Base-by-base conservation (phyloP, 1,140 invertebrate species). In the Platyscapa corneri region DNA sequence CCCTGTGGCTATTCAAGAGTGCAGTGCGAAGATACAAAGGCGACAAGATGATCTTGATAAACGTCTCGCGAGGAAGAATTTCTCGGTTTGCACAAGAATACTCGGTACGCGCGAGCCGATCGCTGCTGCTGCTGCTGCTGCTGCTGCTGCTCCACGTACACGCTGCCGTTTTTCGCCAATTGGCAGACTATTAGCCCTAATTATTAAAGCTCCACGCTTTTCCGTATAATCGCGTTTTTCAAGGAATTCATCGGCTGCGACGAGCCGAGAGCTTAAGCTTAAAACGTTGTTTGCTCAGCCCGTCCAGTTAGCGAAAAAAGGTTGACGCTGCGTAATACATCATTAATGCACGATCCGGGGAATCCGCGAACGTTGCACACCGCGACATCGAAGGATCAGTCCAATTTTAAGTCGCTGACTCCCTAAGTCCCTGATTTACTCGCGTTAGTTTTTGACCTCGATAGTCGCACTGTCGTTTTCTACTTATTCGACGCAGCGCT, bases 11-110 rank as follows among this genome's bases (percentile, higher is more conserved):
- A 83, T 83, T 83, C 82, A 83, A 72, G 80, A 81, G 79, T 32
- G 67, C 81, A 83, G 82, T 60, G 53, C 74, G 39, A 65, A 84
- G 83, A 79, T 84, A 84, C 76, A 84, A 84, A 84, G 76, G 65
- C 46, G 83, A 84, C 83, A 84, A 64, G 76, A 49, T 72, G 76
- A 84, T 84, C 76, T 84, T 84, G 83, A 84, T 84, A 84, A 75
- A 82, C 49, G 60, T 53, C 34, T 37, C 39, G 60, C 32, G 60
- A 65, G 32, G 75, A 42, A 30, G 74, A 78, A 84, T 83, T 75
- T 72, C 65, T 46, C 53, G 65, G 65, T 70, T 70, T 82, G 53
- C 75, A 74, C 18, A 20, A 27, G n/a, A 34, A 46, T 81, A 32
- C 53, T 82, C 56, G 53, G 12, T 75, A 79, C 65, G 20, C 18